Base-by-base conservation (phyloP, 1,140 invertebrate genomes). In the Palaemon carinicauda region DNA sequence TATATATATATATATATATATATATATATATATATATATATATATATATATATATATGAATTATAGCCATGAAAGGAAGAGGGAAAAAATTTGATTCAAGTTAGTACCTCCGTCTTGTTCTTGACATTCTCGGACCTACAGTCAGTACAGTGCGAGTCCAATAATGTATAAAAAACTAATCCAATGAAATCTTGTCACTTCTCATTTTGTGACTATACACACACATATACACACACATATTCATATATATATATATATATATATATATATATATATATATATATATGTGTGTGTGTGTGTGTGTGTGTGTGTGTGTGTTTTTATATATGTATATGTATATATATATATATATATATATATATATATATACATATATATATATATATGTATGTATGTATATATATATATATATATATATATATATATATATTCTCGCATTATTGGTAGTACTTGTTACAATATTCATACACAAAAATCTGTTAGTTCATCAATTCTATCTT, bases 181-280 rank as follows among this genome's bases (percentile, higher is more conserved):
- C 33, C 33, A 41, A 41, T 41, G 9, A 4, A 41, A 41, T 9
- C 9, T 41, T 41, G 33, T 41, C 9, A 41, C 33, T 41, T 9
- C 3, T 41, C 33, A 41, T 9, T 3, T 41, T 41, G 3, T 41
- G 3, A 41, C 33, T 9, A 4, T 41, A 53, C 4, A 74, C 71
- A 83, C 17, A 75, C 52, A 83, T 15, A 83, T 29, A 83, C 27
- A 83, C 71, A 75, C 52, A 83, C 50, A 75, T 27, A 83, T 29
- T 54, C 29, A 83, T 29, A 54, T 21, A 83, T n/a, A 75, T 33
- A 83, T 69, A 75, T 51, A 83, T 50, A 54, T 33, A 83, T 69
- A 52, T 33, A 83, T 50, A 31, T 51, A 75, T 50, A 83, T 51
- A 69, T 54, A 81, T 50, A 41, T 54, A 81, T 50, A 69, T 33